phyloP scores from a whole-genome alignment of 2,888 invertebrate genomes.

The Cacoxenus indagator region DNA sequence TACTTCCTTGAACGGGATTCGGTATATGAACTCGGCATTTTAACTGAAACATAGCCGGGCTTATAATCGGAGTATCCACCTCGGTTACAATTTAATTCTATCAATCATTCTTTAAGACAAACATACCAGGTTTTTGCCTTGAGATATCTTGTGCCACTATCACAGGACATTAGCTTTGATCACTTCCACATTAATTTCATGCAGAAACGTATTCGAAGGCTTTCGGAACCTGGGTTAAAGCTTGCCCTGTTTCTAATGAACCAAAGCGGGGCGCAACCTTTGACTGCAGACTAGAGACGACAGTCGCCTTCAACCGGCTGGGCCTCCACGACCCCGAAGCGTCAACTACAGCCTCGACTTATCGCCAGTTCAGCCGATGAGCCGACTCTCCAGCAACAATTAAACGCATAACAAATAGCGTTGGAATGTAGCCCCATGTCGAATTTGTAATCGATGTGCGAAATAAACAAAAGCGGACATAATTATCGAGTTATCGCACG shows the following conservation, averaged over 20 bases:
- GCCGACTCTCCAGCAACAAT: conserved; percentile 22
- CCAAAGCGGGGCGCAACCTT: background rate
- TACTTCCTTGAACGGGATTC: too few relatives aligned
- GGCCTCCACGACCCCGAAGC: background rate
- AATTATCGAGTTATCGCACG: conserved; percentile 72
- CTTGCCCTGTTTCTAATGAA: background rate
- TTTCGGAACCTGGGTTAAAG: background rate
- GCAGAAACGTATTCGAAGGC: background rate
- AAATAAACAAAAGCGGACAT: conserved; percentile 71
- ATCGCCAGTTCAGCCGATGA: conserved; percentile 23
- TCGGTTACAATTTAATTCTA: too few relatives aligned
- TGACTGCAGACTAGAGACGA: conserved; percentile 3
- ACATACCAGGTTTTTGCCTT: too few relatives aligned
- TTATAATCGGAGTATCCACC: too few relatives aligned
- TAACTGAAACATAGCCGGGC: too few relatives aligned
- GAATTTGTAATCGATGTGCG: conserved; percentile 70
- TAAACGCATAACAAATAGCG: conserved; percentile 34
- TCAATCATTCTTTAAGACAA: too few relatives aligned
- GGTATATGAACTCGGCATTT: too few relatives aligned
- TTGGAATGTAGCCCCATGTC: conserved; percentile 46
- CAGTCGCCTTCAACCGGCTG: background rate
- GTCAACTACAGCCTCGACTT: conserved; percentile 16
- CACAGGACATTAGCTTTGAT: too few relatives aligned
- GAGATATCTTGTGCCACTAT: too few relatives aligned
- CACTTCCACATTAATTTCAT: too few relatives aligned